Base-by-base conservation (phyloP, 2,888 invertebrate genomes). In the Iselma pallidipennis region DNA sequence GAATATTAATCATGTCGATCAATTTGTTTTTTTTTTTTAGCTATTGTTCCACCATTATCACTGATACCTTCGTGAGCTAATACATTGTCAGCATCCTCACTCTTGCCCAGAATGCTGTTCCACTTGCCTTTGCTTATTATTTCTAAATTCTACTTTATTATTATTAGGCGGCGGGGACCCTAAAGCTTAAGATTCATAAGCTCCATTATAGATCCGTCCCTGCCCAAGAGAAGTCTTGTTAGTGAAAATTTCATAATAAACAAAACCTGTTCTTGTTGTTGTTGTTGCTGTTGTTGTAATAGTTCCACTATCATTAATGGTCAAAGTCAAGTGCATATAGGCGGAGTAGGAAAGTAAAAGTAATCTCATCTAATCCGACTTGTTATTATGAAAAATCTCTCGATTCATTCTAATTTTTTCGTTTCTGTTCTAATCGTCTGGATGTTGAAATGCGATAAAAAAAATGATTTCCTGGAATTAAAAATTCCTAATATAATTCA, bases 301-400 rank as follows among this genome's bases (percentile, higher is more conserved):
- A 37, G 2, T 37, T 16, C 16, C 14, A 37, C 37, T 16, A 37
- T 37, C 37, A 37, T 37, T 37, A 37, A 37, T 37, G 37, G 37
- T 59, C 59, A 59, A 59, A 59, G 55, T 55, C 59, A 59, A 55
- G 59, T 55, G 51, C 51, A 59, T 55, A 14, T 31, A 42, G 23
- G 16, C 16, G 37, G 2, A 37, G 16, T 2, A 37, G 16, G 45
- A 59, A 59, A 59, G 59, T 55, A 59, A 59, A 59, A 59, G 59
- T 55, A 52, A 58, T 31, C 51, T 31, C 53, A n/a, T 42, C 52
- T 50, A 55, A 50, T 26, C 54, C 29, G 52, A 37, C 12, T 9
- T 50, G 37, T 21, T 14, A 12, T 12, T 12, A 25, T 33, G 21
- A 25, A 53, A 37, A 45, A 21, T n/a, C n/a, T n/a, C n/a, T n/a